Conservation (phyloP, 2,888 invertebrate genomes). For the Margaritifera margaritifera region DNA sequence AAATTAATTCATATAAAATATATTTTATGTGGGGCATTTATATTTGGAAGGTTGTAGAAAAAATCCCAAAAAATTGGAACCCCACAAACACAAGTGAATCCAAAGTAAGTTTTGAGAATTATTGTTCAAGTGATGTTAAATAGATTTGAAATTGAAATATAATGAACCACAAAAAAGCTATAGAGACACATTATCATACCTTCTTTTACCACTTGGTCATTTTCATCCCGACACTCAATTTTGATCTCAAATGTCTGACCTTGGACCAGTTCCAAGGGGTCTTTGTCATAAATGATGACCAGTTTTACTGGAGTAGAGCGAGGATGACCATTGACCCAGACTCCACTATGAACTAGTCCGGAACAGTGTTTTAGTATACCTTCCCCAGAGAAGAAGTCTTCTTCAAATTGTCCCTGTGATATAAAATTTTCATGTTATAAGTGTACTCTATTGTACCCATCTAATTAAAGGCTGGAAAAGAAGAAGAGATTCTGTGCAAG, state of each 20-base stretch:
- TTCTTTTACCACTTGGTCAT: conserved; percentile 54
- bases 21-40: too few species aligned
- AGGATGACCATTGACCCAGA: conserved; percentile 68
- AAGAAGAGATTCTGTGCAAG: too few species aligned
- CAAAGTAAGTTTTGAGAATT: too few species aligned
- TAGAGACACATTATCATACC: conserved; percentile 36
- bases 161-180: too few species aligned
- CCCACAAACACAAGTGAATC: too few species aligned
- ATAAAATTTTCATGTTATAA: neutral
- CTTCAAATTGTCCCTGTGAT: conserved; percentile 68
- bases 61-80: too few species aligned
- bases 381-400: conserved; percentile 67
- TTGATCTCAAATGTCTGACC: conserved; percentile 59
- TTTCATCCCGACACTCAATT: conserved; percentile 61
- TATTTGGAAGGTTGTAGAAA: too few species aligned
- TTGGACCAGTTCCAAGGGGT: conserved; percentile 52
- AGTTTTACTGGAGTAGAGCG: conserved; percentile 59
- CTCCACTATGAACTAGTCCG: conserved; percentile 66
- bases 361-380: conserved; percentile 68
- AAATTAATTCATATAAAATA: too few species aligned
- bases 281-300: conserved; percentile 43
- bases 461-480: too few species aligned
- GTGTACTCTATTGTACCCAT: too few species aligned
- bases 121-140: too few species aligned
- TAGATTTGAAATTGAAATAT: too few species aligned